A percentile compares a stretch with the other conserved stretches of the same genome.
These are phyloP conservation scores for Benitochromis conjunctus DNA, from an alignment of 2,113 vertebrate species.

Conservation along the genomic window DNA sequence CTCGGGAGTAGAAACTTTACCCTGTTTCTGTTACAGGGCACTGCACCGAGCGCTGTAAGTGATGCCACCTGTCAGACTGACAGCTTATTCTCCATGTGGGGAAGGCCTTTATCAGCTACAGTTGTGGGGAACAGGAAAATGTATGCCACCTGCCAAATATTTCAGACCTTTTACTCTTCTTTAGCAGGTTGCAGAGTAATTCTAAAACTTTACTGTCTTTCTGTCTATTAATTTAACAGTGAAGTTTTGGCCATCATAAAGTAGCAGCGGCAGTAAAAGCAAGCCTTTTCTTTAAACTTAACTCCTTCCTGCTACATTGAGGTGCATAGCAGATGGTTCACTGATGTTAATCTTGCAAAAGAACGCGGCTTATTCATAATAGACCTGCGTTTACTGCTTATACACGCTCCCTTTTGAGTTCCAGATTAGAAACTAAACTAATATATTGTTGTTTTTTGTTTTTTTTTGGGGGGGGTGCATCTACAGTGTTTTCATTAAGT, in stretches of 20 bases:
- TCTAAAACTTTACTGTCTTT: background rate
- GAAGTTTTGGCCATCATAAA: background rate
- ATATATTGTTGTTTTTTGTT: background rate
- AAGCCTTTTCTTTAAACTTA: background rate
- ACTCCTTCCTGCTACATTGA: background rate
- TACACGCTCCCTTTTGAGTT: background rate
- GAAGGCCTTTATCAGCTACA: constrained; percentile 38
- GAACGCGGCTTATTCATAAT: background rate
- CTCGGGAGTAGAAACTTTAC: constrained; percentile 29
- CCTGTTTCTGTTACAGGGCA: constrained; percentile 17
- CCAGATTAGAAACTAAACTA: background rate
- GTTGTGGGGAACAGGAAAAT: background rate
- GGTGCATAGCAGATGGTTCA: background rate
- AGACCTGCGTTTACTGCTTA: background rate
- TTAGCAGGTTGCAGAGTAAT: background rate
- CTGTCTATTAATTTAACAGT: background rate
- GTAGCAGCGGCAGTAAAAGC: background rate
- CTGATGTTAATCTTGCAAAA: background rate
- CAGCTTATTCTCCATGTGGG: constrained; percentile 22
- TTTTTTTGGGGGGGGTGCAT: background rate
- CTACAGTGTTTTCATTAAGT: background rate
- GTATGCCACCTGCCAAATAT: constrained; percentile 35
- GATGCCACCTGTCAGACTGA: constrained; percentile 63
- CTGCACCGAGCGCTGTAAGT: constrained; percentile 13
- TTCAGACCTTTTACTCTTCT: background rate